Base-by-base conservation (phyloP, 2,797 vertebrate genomes). In the Thunnus albacares region DNA sequence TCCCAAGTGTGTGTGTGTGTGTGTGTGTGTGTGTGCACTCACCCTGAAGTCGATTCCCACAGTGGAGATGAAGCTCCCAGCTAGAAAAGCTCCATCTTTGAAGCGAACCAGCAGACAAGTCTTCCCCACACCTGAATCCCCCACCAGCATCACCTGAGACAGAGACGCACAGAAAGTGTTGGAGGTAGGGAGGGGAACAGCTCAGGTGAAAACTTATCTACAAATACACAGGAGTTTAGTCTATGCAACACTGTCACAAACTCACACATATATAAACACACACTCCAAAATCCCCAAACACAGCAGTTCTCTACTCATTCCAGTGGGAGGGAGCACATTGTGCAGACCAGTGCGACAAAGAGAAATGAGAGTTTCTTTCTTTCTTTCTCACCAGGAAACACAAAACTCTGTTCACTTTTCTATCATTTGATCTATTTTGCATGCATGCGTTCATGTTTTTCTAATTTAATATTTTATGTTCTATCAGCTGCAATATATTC, bases 41-140 rank as follows among this genome's bases (percentile, higher is more conserved):
- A 98, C 97, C 96, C 97, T 94, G 93, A 98, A 98, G 93, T 98
- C 97, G 0, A 98, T 98, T 58, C 97, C 97, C 61, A 98, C 97
- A 0, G 97, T 98, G 61, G 97, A 97, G 77, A 98, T 98, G 95
- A 98, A 98, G 93, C 96, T 97, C 26, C 97, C 97, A 0, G 97
- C 97, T 30, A 98, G 94, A 93, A 98, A 98, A 2, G 97, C 97
- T 0, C 97, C 97, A 0, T 98, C 97, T 81, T 98, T 98, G 90
- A 98, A 98, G 53, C 97, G 96, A 66, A 98, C 96, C 53, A 98
- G 94, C 76, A 98, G 77, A 71, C 97, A 98, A 17, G 97, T 98
- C 90, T 98, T 98, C 56, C 97, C 97, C 0, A 98, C 97, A 0
- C 97, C 97, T 0, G 97, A 98, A 90, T 97, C 97, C 17, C 96